Base-by-base conservation (phyloP, 2,797 vertebrate species). In the Rhinoraja longicauda region DNA sequence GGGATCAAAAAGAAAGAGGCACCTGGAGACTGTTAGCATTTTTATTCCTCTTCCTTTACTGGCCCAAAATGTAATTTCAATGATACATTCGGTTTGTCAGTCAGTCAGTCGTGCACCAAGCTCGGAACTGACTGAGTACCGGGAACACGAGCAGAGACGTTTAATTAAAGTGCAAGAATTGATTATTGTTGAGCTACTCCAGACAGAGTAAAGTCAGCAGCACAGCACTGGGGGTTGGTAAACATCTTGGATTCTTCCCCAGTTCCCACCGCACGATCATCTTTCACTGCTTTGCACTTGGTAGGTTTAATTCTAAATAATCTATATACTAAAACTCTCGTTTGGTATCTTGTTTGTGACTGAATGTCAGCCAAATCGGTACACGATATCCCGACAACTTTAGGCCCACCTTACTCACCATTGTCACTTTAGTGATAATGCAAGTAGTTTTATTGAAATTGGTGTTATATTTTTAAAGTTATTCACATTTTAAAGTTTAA, bases 161-260 rank as follows among this genome's bases (percentile, higher is more conserved):
- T 92, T 92, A 92, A 92, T 92, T 92, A 92, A 92, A 92, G 67
- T 92, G 39, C 70, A 75, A 92, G 90, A 92, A 75, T 45, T 92
- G 90, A 73, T 92, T 92, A 92, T 92, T 92, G 72, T 70, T 92
- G 90, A 73, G 90, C 24, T 53, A 92, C 32, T 57, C 70, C 90
- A 91, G 90, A 19, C 90, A 75, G 91, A 92, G 39, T 75, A 70
- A 72, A 75, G 12, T 92, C 72, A 57, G 24, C 70, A 92, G 67
- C 24, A 53, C 75, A 53, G 75, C 39, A n/a, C 29, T 26, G n/a
- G n/a, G 64, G 64, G 12, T 88, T 88, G 88, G 84, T 36, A 67
- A 67, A 32, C 59, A 67, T 36, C 29, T 88, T 67, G 67, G 17
- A 88, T 36, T 36, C n/a, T 67, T 88, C 62, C 64, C 21, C 36